Base-by-base conservation (phyloP, 2,113 vertebrate species). In the Bubo scandiacus region DNA sequence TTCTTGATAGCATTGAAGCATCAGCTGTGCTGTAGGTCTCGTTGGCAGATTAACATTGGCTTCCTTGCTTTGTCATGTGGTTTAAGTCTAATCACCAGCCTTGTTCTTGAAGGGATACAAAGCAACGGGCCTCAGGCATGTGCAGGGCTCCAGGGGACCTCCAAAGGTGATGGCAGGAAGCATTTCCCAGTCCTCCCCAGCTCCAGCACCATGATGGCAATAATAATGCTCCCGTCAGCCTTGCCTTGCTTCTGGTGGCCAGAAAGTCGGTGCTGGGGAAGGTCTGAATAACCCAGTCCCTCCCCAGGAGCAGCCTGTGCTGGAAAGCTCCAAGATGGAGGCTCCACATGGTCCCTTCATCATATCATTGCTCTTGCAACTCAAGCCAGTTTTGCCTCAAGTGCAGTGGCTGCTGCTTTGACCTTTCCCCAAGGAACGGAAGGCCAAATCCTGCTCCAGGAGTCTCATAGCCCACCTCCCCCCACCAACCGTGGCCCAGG, bases 201-300 rank as follows among this genome's bases (percentile, higher is more conserved):
- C 59, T 65, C 34, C 3, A 3, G 40, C 45, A 61, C 36, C 21
- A 52, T n/a, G 40, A 42, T 38, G 67, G 18, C 57, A 36, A 32
- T 52, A 59, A 11, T 2, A 54, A 30, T 5, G 1, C 49, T 75
- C 43, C 47, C 5, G 1, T 43, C 62, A 77, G 16, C 19, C 26
- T 63, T 58, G 32, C n/a, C 80, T 59, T 95, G 36, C n/a, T 45
- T n/a, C 49, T 68, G 34, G 8, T 67, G 47, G 52, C 26, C 82
- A 47, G 0, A 0, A 32, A 74, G 42, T 25, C 4, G 0, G 38
- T 59, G 34, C 63, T 57, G 45, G 55, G 34, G 21, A 65, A 79
- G 30, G 4, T 42, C 30, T 74, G 51, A 83, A 32, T 42, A 42
- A 71, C 18, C 30, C 20, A 58, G 30, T 26, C 20, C 58, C 15